Evolutionary conservation across 2,888 invertebrate species (phyloP), one percentile per base, ranked within the genome.

Genomic region (Amphiduros pacificus): DNA sequence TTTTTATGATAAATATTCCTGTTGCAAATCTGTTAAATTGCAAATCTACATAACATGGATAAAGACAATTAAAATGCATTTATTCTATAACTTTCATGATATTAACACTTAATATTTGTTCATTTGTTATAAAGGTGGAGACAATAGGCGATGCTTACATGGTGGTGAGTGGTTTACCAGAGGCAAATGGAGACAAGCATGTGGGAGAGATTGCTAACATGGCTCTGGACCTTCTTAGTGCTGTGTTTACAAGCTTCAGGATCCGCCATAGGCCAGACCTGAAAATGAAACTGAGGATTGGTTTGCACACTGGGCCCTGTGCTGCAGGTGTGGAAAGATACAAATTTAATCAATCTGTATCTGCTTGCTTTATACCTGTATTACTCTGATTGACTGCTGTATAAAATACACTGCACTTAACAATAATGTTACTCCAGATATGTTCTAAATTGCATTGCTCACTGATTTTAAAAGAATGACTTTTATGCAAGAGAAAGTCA

Each of bases 61-160:
- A n/a, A n/a, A n/a, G n/a, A n/a, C n/a, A n/a, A 22, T 28, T 53
- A 11, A 11, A 53, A 11, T 53, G 29, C 14, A 11, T 53, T n/a
- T 64, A 31, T 24, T 31, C 14, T 36, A 44, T 44, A 20, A 1
- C 5, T 44, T 44, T 22, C 28, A 41, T 24, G 41, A 40, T 36
- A n/a, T 4, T 26, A 14, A 22, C 2, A 14, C 24, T n/a, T n/a
- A n/a, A n/a, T n/a, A n/a, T n/a, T n/a, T n/a, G n/a, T n/a, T n/a
- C n/a, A n/a, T n/a, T n/a, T n/a, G n/a, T n/a, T n/a, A n/a, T 3
- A 2, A 57, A 64, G 61, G 58, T 66, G 28, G 69, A 69, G 60
- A 94, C 93, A 0, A 93, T 94, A 73, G 93, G 93, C 17, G 93
- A 93, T 83, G 93, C 93, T 2, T 80, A 79, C 82, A 70, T 70